Evolutionary conservation across 2,113 vertebrate species (phyloP).

Genomic region (Lasiurus cinereus): DNA sequence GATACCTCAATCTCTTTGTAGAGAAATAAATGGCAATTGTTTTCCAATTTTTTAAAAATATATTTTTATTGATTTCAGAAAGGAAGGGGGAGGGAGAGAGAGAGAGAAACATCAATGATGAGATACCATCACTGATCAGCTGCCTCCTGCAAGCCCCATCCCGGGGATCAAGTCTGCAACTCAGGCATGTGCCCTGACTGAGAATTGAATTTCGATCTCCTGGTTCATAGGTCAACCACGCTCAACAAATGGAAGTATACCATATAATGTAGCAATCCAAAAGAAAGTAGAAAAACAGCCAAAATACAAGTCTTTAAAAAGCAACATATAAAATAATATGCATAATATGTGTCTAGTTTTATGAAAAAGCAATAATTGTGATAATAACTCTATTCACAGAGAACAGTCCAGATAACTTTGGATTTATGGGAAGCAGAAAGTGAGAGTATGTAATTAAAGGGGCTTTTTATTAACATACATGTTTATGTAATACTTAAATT

Average conservation of each 20-base stretch:
- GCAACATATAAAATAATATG: neutral
- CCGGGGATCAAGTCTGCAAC: no score
- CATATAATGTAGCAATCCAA: neutral
- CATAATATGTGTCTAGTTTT: neutral
- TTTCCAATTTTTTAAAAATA: neutral
- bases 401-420: neutral
- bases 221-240: no score
- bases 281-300: neutral
- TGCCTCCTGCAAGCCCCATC: no score
- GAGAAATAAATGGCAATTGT: neutral
- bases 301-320: slow-evolving; percentile 18
- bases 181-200: no score
- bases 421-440: neutral
- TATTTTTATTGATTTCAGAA: no score
- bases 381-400: neutral
- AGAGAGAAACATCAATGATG: no score
- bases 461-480: neutral
- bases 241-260: slow-evolving; percentile 49
- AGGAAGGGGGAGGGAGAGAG: no score
- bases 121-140: no score
- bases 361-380: neutral
- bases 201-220: no score
- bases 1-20: neutral
- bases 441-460: slow-evolving; percentile 35
- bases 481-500: neutral